Conservation (phyloP, 2,113 vertebrate genomes). For the Megaceryle torquata region DNA sequence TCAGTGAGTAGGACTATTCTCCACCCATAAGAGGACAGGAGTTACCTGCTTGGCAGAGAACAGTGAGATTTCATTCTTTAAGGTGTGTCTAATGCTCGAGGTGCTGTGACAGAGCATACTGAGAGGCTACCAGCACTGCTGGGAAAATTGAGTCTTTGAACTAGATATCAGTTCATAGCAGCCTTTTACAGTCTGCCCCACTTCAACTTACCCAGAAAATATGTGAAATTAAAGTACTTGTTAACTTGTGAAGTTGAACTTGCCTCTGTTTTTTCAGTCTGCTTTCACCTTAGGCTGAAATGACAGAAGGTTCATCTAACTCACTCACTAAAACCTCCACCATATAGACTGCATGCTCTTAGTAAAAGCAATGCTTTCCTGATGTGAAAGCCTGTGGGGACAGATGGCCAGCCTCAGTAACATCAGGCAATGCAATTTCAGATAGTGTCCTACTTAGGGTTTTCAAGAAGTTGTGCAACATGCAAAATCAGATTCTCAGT, state of each 20-base stretch:
- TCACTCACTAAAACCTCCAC: neutral
- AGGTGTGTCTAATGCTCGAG: rapidly evolving
- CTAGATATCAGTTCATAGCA: neutral
- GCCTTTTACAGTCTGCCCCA: neutral
- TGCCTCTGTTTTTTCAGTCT: neutral
- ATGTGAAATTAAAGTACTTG: neutral
- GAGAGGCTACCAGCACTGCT: neutral
- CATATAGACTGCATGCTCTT: neutral
- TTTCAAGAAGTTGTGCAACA: neutral
- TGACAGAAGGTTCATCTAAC: neutral
- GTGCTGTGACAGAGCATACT: neutral
- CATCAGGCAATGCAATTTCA: slow-evolving; percentile 3
- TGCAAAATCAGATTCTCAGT: neutral
- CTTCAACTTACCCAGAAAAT: neutral
- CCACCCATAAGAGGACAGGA: neutral
- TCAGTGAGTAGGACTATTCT: neutral
- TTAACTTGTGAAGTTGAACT: neutral
- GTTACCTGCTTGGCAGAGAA: neutral
- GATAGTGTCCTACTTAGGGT: neutral
- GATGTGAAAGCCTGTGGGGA: slow-evolving; percentile 8
- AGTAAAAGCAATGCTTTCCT: neutral
- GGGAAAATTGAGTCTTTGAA: neutral
- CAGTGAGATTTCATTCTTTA: neutral
- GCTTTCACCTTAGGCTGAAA: neutral
- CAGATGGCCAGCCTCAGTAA: neutral